Conservation (phyloP, 1,140 invertebrate species). For the Trachelipus rathkii region DNA sequence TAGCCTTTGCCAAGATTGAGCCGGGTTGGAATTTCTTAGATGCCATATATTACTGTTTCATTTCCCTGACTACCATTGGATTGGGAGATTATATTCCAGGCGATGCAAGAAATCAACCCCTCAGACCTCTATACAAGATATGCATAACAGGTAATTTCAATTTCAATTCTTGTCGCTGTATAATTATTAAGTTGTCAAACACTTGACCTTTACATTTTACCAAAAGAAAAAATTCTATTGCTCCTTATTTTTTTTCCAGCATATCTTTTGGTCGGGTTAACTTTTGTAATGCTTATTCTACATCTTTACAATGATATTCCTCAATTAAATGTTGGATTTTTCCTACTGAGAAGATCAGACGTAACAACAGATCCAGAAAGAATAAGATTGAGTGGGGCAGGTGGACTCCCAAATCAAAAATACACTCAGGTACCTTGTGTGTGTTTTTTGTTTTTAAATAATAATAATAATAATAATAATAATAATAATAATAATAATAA, state of each 20-base stretch:
- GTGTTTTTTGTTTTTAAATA: too few species aligned
- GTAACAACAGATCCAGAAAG: constrained; percentile 60
- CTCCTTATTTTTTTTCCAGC: constrained; percentile 55
- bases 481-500: too few species aligned
- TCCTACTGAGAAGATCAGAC: constrained; percentile 67
- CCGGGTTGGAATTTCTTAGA: constrained; percentile 77
- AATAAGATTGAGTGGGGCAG: constrained; percentile 56
- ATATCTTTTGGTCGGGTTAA: constrained; percentile 71
- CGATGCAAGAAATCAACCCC: constrained; percentile 65
- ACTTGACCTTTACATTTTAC: too few species aligned
- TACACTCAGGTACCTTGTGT: too few species aligned
- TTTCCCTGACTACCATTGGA: constrained; percentile 80
- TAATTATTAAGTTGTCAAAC: not conserved
- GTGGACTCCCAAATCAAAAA: too few species aligned
- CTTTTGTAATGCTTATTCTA: constrained; percentile 75
- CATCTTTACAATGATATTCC: constrained; percentile 82
- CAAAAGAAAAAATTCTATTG: not conserved
- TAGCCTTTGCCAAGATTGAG: constrained; percentile 69
- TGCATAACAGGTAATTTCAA: constrained; percentile 68
- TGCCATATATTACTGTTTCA: constrained; percentile 84
- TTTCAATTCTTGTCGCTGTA: not conserved
- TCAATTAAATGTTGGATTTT: constrained; percentile 72
- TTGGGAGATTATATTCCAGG: constrained; percentile 83
- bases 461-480: too few species aligned
- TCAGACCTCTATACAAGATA: constrained; percentile 74